These are phyloP conservation scores for Chionodraco myersi DNA, from an alignment of 2,113 vertebrate genomes.

Conservation along the genomic window DNA sequence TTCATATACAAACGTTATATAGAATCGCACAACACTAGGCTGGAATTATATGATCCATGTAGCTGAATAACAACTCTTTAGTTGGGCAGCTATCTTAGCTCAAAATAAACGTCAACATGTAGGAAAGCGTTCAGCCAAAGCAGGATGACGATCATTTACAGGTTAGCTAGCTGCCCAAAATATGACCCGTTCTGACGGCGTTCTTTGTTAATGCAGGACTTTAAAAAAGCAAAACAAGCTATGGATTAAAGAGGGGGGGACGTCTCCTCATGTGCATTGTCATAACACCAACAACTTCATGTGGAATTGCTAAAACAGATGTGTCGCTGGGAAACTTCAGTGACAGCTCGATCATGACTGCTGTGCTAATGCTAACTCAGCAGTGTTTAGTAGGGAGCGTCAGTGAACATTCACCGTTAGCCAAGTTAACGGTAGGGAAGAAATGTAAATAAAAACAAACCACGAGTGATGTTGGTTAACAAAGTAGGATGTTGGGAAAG, in stretches of 20 bases:
- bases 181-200: not conserved
- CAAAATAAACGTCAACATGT: not conserved
- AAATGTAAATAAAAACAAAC: not conserved
- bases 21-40: not conserved
- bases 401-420: slow-evolving; percentile 18
- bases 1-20: not conserved
- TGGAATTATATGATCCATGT: rapidly evolving
- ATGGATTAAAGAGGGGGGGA: not conserved
- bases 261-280: rapidly evolving
- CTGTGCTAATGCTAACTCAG: slow-evolving; percentile 55
- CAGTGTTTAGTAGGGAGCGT: slow-evolving; percentile 39
- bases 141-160: not conserved
- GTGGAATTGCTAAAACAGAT: not conserved
- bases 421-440: slow-evolving; percentile 4
- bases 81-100: not conserved
- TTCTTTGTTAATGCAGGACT: not conserved
- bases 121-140: not conserved
- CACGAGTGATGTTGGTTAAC: not conserved
- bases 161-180: not conserved
- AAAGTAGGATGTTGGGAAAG: rapidly evolving
- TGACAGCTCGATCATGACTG: slow-evolving; percentile 46
- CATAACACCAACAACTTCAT: not conserved
- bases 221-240: not conserved
- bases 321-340: slow-evolving; percentile 34
- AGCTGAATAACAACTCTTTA: not conserved